Base-by-base conservation (phyloP, 2,797 vertebrate species). In the Novumbra hubbsi region DNA sequence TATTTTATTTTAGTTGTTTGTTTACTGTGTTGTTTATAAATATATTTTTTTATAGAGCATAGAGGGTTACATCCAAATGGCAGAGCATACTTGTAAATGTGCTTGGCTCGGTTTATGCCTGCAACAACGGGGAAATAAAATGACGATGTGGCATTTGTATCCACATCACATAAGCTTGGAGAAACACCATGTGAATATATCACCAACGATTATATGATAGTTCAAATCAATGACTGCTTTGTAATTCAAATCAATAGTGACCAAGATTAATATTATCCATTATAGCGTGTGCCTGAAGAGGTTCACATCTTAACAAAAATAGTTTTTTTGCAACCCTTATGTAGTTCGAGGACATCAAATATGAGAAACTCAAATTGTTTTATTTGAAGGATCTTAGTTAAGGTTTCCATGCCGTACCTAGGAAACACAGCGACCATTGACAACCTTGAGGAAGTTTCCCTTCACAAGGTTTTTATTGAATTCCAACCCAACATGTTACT, bases 1-100 rank as follows among this genome's bases (percentile, higher is more conserved):
- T 82, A 84, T 73, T 80, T 80, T 80, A 81, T 38, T 71, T 49
- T 27, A 60, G 32, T 55, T 21, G 16, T 30, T 32, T 65, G 63
- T 16, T 65, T 32, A 34, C 34, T 64, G 62, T 14, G 16, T 30
- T 27, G 15, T 30, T 24, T 57, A 9, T 57, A 57, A n/a, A 57
- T 9, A n/a, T 55, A 27, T 24, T 57, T 57, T 27, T 27, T 12
- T 24, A 60, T 60, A 27, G 55, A 60, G 55, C 55, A 27, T 60
- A 11, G 21, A 24, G 9, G 55, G 21, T 24, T 12, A 60, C 21
- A 60, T 60, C 21, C 55, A 60, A 60, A 60, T 60, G 12, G 24
- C 24, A 12, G 55, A 60, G 21, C 2, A 14, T 60, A 24, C 55
- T 60, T 19, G 52, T 2, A 55, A 55, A 21, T 55, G n/a, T 21